Conservation (phyloP, 2,888 invertebrate genomes). For the Eupeodes luniger region DNA sequence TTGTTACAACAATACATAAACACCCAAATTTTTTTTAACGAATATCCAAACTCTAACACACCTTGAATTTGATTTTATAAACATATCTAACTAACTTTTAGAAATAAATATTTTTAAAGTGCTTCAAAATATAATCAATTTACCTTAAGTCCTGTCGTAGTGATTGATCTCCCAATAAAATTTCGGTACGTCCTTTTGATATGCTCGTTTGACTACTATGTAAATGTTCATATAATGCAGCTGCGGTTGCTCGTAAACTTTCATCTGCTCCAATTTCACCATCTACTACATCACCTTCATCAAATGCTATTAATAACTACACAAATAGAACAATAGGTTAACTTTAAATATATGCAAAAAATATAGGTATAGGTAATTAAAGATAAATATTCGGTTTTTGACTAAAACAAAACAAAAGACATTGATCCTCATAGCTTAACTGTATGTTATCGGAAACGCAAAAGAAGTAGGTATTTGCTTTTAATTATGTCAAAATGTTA, state of each 20-base stretch:
- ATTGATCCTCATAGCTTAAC: too few species aligned
- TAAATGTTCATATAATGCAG: constrained; percentile 78
- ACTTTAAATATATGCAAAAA: neutral
- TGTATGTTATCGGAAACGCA: too few species aligned
- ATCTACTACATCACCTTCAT: constrained; percentile 80
- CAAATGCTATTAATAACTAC: constrained; percentile 83
- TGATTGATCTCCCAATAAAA: constrained; percentile 83
- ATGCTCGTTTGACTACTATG: constrained; percentile 84
- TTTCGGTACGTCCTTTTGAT: constrained; percentile 84
- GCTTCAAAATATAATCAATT: constrained; percentile 39
- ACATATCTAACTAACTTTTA: too few species aligned
- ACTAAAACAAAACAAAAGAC: too few species aligned
- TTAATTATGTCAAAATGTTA: too few species aligned
- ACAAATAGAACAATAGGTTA: constrained; percentile 35
- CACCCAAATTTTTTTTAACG: too few species aligned
- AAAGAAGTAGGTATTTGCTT: too few species aligned
- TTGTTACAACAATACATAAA: too few species aligned
- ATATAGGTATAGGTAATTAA: neutral
- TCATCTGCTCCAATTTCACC: constrained; percentile 79
- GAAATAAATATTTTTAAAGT: too few species aligned
- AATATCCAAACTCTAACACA: too few species aligned
- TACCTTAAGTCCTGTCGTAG: constrained; percentile 83
- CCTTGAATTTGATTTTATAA: too few species aligned
- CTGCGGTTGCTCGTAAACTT: constrained; percentile 76
- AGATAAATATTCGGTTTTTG: neutral